Base-by-base conservation (phyloP, 2,113 vertebrate genomes). In the Siniperca knerii region DNA sequence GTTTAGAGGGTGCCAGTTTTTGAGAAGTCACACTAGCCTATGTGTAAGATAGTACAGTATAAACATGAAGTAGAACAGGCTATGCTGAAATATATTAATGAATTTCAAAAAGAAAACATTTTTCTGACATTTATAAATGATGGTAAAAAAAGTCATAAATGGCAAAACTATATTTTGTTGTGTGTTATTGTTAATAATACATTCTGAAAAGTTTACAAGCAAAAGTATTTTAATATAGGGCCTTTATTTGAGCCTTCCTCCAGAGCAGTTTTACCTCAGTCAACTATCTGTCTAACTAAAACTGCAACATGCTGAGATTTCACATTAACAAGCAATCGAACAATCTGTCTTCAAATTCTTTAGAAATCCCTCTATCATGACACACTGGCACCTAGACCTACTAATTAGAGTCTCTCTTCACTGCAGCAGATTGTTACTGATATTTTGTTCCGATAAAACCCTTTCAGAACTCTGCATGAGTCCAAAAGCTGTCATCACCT, bases 401-500 rank as follows among this genome's bases (percentile, higher is more conserved):
- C 44, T 69, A 83, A 87, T 86, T 82, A 79, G 65, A 18, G 54
- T n/a, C 54, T 84, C 54, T 64, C 61, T n/a, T 58, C 74, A 37
- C 33, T 8, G 66, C 60, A n/a, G 72, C 52, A 83, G 42, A 77
- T 90, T 66, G 77, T 87, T 87, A 66, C 77, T 50, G 67, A 75
- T 80, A 70, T 87, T 87, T 83, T 79, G 55, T 76, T 79, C 69
- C 0, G 33, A 46, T 72, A 50, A 83, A 87, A 75, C 23, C 65
- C 68, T 82, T 82, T 81, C 44, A 89, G 52, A 82, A 71, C 86
- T 83, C 88, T 8, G 70, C 84, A 55, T 57, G 86, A 79, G 68
- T 75, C 68, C 80, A 74, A 50, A 83, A 84, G 40, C 73, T 87
- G 84, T 74, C 83, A 81, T 85, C 69, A 37, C 66, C 79, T 52